phyloP scores from a whole-genome alignment of 2,113 vertebrate species.

The Leucopsar rothschildi region DNA sequence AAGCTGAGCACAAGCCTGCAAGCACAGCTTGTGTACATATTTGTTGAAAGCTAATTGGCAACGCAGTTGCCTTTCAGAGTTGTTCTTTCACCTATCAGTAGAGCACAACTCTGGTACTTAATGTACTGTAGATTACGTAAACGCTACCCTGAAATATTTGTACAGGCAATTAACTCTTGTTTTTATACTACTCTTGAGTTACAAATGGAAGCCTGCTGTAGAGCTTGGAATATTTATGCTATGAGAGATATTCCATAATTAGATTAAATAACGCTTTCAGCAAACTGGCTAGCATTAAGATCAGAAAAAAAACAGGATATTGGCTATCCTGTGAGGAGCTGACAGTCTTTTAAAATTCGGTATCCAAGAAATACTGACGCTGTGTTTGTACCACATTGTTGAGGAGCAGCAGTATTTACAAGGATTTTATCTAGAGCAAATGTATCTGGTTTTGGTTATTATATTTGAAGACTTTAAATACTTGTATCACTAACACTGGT shows the following conservation, averaged over 20 bases:
- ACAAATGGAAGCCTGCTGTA: slow-evolving; percentile 51
- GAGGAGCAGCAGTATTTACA: background rate
- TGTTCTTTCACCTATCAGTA: slow-evolving; percentile 71
- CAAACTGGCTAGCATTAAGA: background rate
- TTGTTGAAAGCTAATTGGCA: slow-evolving; percentile 73
- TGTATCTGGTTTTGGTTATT: background rate
- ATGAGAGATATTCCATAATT: slow-evolving; percentile 26
- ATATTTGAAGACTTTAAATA: background rate
- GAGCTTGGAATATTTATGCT: slow-evolving; percentile 29
- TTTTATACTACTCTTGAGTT: slow-evolving; percentile 56
- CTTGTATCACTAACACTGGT: background rate
- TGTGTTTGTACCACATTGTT: background rate
- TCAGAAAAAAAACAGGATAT: background rate
- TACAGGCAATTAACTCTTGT: slow-evolving; percentile 69
- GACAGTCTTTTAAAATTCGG: background rate
- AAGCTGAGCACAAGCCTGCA: slow-evolving; percentile 30
- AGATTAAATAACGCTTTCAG: slow-evolving; percentile 8
- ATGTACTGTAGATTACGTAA: slow-evolving; percentile 72
- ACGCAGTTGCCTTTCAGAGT: slow-evolving; percentile 60
- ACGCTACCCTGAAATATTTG: slow-evolving; percentile 67
- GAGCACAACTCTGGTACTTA: slow-evolving; percentile 68
- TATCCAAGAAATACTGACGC: background rate
- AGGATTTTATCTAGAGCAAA: background rate
- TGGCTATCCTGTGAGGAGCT: background rate
- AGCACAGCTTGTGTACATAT: slow-evolving; percentile 72